These are phyloP conservation scores for Drosophila austrosaltans DNA, from an alignment of 2,888 invertebrate species.

Conservation along the genomic window DNA sequence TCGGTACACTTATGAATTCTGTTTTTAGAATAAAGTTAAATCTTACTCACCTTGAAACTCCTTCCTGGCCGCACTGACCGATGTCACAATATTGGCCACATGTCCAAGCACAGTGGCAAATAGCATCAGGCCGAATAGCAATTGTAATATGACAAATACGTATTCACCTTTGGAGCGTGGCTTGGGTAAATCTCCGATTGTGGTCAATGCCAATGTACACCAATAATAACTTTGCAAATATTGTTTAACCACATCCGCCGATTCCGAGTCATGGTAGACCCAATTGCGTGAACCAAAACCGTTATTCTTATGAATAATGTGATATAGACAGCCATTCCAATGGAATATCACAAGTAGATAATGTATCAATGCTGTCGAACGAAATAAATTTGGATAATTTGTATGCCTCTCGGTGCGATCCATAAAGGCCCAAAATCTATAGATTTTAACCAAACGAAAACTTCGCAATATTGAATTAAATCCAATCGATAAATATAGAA, in stretches of 20 bases:
- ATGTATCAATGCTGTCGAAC: conserved; percentile 95
- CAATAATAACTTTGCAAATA: conserved; percentile 99
- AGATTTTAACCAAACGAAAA: conserved; percentile 98
- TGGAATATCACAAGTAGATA: conserved; percentile 99
- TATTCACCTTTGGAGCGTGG: conserved; percentile 97
- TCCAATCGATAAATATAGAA: conserved; percentile 98
- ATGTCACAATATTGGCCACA: conserved; percentile 99
- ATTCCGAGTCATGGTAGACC: conserved; percentile 94
- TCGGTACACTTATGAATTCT: too few relatives aligned
- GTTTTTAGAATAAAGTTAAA: too few relatives aligned
- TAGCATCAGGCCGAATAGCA: conserved; percentile 96
- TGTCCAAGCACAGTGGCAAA: conserved; percentile 98
- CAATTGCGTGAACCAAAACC: conserved; percentile 96
- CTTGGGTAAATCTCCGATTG: conserved; percentile 95
- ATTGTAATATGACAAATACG: conserved; percentile 96
- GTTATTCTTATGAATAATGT: conserved; percentile 97
- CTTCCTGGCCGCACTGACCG: conserved; percentile 97
- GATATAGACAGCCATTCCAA: conserved; percentile 99
- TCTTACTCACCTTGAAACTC: conserved; percentile 95
- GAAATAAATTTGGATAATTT: conserved; percentile 98
- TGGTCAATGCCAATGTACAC: conserved; percentile 98
- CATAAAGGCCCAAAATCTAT: conserved; percentile 99
- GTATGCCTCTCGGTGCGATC: conserved; percentile 99
- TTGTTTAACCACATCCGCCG: conserved; percentile 95
- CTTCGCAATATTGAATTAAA: conserved; percentile 97